Evolutionary conservation across 2,888 invertebrate species (phyloP).

Genomic region (Chloroclysta siterata): DNA sequence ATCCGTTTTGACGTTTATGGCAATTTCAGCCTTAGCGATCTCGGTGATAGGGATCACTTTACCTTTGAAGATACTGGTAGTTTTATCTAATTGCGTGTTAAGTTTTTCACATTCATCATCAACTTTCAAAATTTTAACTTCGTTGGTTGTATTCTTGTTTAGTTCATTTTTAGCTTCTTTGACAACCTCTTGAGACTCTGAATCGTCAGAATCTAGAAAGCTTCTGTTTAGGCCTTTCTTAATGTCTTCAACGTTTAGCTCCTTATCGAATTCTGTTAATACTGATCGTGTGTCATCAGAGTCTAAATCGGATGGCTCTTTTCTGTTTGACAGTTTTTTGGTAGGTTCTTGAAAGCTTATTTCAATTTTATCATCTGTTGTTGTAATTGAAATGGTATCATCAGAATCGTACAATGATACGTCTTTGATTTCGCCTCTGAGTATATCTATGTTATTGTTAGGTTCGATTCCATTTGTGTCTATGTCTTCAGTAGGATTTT

Average conservation of each 20-base stretch:
- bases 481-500: background rate
- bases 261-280: conserved; percentile 10
- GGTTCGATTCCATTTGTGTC: background rate
- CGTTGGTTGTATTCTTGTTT: background rate
- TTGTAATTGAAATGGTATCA: conserved; percentile 17
- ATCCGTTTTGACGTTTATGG: conserved; percentile 11
- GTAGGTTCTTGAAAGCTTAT: background rate
- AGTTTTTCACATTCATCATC: background rate
- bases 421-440: conserved; percentile 20
- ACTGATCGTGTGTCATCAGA: conserved; percentile 28
- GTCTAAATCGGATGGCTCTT: conserved; percentile 12
- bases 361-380: conserved; percentile 11
- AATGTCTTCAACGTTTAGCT: conserved; percentile 2
- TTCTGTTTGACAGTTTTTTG: background rate
- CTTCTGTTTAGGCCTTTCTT: background rate
- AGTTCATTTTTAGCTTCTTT: background rate
- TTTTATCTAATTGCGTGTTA: background rate
- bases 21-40: conserved; percentile 8
- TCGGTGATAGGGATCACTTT: conserved; percentile 42
- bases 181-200: background rate
- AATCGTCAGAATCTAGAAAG: conserved; percentile 20
- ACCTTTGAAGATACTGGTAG: background rate
- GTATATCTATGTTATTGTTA: background rate
- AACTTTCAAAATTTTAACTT: background rate
- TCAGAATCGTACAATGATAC: conserved; percentile 19